Evolutionary conservation across 2,888 invertebrate genomes (phyloP), one percentile per base, ranked within the genome.

Genomic region (Hypomecis punctinalis): DNA sequence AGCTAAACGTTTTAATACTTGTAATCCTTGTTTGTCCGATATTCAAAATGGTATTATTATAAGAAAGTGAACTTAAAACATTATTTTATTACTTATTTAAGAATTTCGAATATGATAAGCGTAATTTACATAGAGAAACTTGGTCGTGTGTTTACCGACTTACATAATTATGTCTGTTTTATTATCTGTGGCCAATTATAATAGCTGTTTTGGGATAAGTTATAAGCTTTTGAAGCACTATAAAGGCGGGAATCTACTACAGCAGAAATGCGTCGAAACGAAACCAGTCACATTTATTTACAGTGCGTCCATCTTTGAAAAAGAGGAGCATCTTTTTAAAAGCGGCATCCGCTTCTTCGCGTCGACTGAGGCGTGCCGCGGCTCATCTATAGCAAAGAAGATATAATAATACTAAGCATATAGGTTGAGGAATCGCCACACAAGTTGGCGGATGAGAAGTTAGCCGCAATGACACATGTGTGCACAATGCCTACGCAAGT

Each of bases 101-200:
- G 13, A n/a, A 57, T 47, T 64, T 67, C 61, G 51, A 64, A 66
- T 60, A 55, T 52, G 10, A 13, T 61, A 66, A 61, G 33, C 46
- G 62, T 52, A 69, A 74, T 71, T 73, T 68, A 70, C 67, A 71
- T 67, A 70, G 66, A 58, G 65, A 63, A 57, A 66, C 66, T 58
- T 48, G 37, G n/a, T 48, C 57, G 47, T 57, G 61, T 56, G 42
- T 45, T 51, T 47, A 49, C 52, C 57, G 68, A 68, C 63, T 65
- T 71, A n/a, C n/a, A n/a, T n/a, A n/a, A n/a, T n/a, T n/a, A 63
- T 65, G 66, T 59, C 59, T 52, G 67, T 67, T 76, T 76, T 73
- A 76, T 63, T 68, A 61, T 67, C 70, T 51, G 63, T 62, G 70
- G 73, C 71, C 73, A 75, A 77, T 78, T 76, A 73, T 70, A 48